These are phyloP conservation scores for Zaprionus nigranus DNA, from an alignment of 1,140 invertebrate genomes.

Conservation along the genomic window DNA sequence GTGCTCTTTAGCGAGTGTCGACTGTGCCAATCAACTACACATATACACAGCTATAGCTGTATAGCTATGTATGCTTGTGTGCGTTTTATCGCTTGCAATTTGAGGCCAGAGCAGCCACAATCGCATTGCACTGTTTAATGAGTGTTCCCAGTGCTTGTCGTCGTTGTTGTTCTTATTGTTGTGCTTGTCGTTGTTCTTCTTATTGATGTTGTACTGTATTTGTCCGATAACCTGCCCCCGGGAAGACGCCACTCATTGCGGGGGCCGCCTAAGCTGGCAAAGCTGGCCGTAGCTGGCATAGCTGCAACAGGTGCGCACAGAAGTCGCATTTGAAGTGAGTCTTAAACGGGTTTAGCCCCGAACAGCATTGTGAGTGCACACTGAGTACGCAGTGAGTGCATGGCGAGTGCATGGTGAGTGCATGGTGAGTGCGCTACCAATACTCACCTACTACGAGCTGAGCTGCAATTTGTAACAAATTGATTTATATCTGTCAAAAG, in stretches of 20 bases:
- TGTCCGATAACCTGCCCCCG: background rate
- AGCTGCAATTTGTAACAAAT: background rate
- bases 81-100: background rate
- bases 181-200: background rate
- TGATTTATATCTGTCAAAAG: background rate
- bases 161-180: background rate
- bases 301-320: slow-evolving; percentile 8
- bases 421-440: background rate
- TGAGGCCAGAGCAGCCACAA: background rate
- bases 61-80: background rate
- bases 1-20: background rate
- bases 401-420: background rate
- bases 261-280: background rate
- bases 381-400: background rate
- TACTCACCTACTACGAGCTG: background rate
- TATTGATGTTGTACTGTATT: background rate
- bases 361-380: background rate
- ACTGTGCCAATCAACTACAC: background rate
- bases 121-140: slow-evolving; percentile 1
- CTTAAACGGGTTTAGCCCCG: slow-evolving; percentile 8
- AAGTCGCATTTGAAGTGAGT: background rate
- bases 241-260: slow-evolving; percentile 4
- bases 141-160: background rate
- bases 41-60: background rate
- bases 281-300: background rate